Evolutionary conservation across 2,888 invertebrate genomes (phyloP), one percentile per base, ranked within the genome.

Genomic region (Drosophila nr. perissopoda): DNA sequence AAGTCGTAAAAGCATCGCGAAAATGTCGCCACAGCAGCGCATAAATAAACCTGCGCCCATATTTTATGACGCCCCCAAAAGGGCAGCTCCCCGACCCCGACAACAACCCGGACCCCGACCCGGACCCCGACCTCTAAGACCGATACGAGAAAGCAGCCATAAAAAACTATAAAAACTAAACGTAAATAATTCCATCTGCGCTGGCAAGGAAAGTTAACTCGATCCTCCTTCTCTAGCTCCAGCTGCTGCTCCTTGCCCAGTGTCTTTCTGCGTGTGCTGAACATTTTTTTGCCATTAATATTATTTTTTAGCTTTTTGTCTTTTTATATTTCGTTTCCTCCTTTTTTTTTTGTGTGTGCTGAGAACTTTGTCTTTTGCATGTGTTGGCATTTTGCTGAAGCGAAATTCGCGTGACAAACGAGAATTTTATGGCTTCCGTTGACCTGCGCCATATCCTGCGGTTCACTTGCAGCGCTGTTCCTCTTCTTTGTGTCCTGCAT

Each of bases 341-440:
- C 31, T n/a, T 31, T 29, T 52, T 57, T 40, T 62, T 62, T 16
- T 25, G 51, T 61, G 38, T 61, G 49, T 29, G 49, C 54, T 38
- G 58, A 79, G 82, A 90, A 90, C 85, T 87, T 87, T 90, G 88
- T 87, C 86, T 90, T 87, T 87, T 87, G 90, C 90, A 90, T 87
- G 90, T 88, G 90, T 78, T 87, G 87, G 87, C 87, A 89, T 84
- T 89, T 82, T 85, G 80, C 78, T 79, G 73, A 68, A 65, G 66
- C 74, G 80, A 82, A 92, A 90, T 91, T 92, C 92, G 92, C 92
- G 92, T 92, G 92, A 92, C 92, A 92, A 92, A 92, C 92, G 92
- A 92, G 92, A 83, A 91, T 92, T 92, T 92, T 92, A 92, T 92
- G 90, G 92, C 91, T 92, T 92, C 92, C 93, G 92, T 92, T 92